Percentiles rank a stretch among this genome's conserved stretches.
Evolutionary conservation across 2,888 invertebrate species (phyloP).

Genomic region (Diaphora mendica): DNA sequence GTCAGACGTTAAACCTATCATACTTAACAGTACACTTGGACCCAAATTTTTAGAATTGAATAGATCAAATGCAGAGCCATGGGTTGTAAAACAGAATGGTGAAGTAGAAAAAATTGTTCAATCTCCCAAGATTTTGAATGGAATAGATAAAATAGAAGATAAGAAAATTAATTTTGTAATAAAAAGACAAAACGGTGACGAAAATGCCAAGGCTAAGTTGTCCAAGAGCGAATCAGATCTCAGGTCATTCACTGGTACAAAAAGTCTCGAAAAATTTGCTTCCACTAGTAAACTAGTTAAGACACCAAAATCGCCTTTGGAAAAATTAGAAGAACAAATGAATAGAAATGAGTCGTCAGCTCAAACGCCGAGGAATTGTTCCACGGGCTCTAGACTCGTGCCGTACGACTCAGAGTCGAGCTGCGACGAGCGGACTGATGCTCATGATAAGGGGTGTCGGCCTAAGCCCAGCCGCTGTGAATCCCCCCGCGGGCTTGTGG

Average conservation of each 20-base stretch:
- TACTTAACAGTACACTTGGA: conserved; percentile 77
- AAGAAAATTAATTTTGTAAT: conserved; percentile 73
- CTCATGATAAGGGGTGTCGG: conserved; percentile 54
- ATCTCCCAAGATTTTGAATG: conserved; percentile 68
- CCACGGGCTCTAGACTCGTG: conserved; percentile 77
- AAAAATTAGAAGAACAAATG: conserved; percentile 82
- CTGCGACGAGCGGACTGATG: conserved; percentile 71
- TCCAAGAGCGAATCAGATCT: conserved; percentile 72
- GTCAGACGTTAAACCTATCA: conserved; percentile 74
- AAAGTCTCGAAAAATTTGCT: conserved; percentile 64
- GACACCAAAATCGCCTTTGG: conserved; percentile 75
- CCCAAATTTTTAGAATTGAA: conserved; percentile 65
- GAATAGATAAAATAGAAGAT: conserved; percentile 71
- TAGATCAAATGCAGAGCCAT: conserved; percentile 73
- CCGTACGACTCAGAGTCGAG: conserved; percentile 88
- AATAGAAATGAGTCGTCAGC: conserved; percentile 68
- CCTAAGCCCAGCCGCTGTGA: conserved; percentile 72
- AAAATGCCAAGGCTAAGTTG: conserved; percentile 63
- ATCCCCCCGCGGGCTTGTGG: conserved; percentile 64
- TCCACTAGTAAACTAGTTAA: conserved; percentile 71
- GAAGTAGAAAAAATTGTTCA: conserved; percentile 78
- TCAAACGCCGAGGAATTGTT: conserved; percentile 65
- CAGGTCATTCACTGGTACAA: conserved; percentile 54
- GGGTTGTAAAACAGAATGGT: conserved; percentile 82
- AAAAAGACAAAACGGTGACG: conserved; percentile 71